Base-by-base conservation (phyloP, 2,113 vertebrate species). In the Solea senegalensis region DNA sequence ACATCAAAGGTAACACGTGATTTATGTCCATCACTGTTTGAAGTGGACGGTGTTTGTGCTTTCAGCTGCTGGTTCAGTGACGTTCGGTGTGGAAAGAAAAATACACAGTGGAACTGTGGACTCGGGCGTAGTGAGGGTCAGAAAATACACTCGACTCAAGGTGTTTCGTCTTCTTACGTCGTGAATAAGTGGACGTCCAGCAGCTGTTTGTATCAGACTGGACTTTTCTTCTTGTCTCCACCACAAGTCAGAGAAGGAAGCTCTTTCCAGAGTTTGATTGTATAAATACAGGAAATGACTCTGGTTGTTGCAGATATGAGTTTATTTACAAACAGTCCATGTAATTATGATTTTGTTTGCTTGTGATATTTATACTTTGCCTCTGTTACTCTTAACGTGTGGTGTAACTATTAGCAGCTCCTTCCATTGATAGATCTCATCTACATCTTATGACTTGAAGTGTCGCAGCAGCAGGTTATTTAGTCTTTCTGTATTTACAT, bases 201-300 rank as follows among this genome's bases (percentile, higher is more conserved):
- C 21, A 21, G 21, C 21, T 21, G 21, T 21, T 21, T 21, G 21
- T 21, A 21, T 4, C 3, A 34, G 1, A 34, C 34, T 34, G 34
- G 34, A 34, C 5, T 34, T 34, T 34, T 34, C 34, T n/a, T 9
- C 48, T 15, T 15, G 14, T 49, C 8, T 15, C 2, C 10, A 40
- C 55, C 14, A 16, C 34, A n/a, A 11, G n/a, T 41, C 26, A 26
- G 14, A 14, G 4, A 45, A 55, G 27, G 28, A 58, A 51, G 67
- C 4, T 59, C n/a, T 51, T 59, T 49, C 48, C 55, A 50, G 54
- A 41, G 14, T 48, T 48, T 48, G 43, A 46, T 55, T 50, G 44
- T 50, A 64, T 69, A 78, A 78, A 67, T 56, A 78, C 69, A 67
- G 76, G 76, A 78, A 78, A 78, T 78, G 45, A 41, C 63, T 43